Percentiles rank a stretch among this genome's conserved stretches.
These are phyloP conservation scores for Tolmerus cingulatus DNA, from an alignment of 2,888 invertebrate species.

Conservation along the genomic window DNA sequence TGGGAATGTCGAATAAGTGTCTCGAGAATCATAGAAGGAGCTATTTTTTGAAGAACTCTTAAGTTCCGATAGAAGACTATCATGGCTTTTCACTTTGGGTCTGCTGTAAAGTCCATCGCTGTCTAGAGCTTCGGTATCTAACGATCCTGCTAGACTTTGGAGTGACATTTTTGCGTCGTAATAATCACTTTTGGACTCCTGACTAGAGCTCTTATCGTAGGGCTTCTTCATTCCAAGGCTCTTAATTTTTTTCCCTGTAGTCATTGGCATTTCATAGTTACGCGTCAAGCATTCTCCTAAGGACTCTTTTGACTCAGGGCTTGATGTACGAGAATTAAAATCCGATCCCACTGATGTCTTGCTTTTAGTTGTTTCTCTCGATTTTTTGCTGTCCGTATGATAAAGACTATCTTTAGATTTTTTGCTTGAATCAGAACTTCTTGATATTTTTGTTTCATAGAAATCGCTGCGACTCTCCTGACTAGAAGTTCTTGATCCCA, in stretches of 20 bases:
- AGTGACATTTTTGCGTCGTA: constrained; percentile 70
- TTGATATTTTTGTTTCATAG: constrained; percentile 72
- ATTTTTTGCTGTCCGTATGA: constrained; percentile 73
- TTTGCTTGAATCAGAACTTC: constrained; percentile 73
- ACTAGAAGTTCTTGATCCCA: constrained; percentile 73
- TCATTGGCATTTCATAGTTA: constrained; percentile 65
- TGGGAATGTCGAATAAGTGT: constrained; percentile 71
- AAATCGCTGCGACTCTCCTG: constrained; percentile 76
- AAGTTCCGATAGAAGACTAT: constrained; percentile 68
- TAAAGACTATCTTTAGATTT: constrained; percentile 72
- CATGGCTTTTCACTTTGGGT: constrained; percentile 68
- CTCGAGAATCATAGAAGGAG: constrained; percentile 68
- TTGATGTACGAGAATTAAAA: constrained; percentile 70
- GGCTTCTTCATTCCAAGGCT: constrained; percentile 58
- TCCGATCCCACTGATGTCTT: constrained; percentile 70
- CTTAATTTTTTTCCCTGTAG: constrained; percentile 62
- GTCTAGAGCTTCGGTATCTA: constrained; percentile 51
- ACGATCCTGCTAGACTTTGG: constrained; percentile 46
- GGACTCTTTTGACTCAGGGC: constrained; percentile 69
- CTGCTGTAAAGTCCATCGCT: constrained; percentile 54
- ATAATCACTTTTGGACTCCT: constrained; percentile 76
- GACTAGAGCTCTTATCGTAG: constrained; percentile 72
- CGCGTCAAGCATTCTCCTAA: constrained; percentile 61
- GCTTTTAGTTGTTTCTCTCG: constrained; percentile 71
- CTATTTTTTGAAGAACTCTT: constrained; percentile 59